These are phyloP conservation scores for Loriculus beryllinus DNA, from an alignment of 2,797 vertebrate genomes.

Conservation along the genomic window DNA sequence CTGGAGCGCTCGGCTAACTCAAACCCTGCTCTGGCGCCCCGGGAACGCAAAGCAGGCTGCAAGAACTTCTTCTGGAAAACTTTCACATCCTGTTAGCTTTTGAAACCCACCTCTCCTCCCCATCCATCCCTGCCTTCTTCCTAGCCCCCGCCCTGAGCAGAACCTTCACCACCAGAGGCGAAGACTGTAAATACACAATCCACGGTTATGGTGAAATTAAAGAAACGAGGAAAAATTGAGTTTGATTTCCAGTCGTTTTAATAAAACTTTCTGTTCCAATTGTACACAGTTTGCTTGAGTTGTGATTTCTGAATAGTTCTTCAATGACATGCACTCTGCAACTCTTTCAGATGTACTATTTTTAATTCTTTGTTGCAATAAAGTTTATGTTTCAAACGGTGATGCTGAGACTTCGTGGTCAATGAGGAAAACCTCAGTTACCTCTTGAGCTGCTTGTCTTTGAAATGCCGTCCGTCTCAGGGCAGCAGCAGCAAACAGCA, in stretches of 20 bases:
- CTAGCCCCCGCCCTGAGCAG: conserved; percentile 45
- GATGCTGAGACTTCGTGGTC: conserved; percentile 31
- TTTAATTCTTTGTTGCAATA: conserved; percentile 87
- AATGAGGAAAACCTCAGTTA: conserved; percentile 28
- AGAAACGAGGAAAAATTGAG: conserved; percentile 57
- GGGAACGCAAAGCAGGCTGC: conserved; percentile 97
- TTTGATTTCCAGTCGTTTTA: conserved; percentile 75
- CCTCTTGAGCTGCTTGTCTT: neutral
- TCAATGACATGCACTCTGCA: conserved; percentile 29
- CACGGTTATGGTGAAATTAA: conserved; percentile 75
- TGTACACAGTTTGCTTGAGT: conserved; percentile 73
- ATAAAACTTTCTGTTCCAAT: conserved; percentile 77
- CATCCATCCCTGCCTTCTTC: conserved; percentile 6
- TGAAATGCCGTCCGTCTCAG: rapidly evolving
- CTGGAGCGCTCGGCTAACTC: conserved; percentile 87
- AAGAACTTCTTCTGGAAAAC: conserved; percentile 99
- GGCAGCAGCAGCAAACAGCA: neutral
- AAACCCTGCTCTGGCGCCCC: conserved; percentile 85
- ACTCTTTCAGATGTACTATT: conserved; percentile 76
- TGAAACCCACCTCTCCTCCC: conserved; percentile 25
- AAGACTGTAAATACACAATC: conserved; percentile 83
- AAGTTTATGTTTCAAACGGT: conserved; percentile 83
- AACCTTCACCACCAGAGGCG: conserved; percentile 69
- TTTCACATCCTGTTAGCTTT: conserved; percentile 93
- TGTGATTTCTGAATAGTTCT: conserved; percentile 72